Evolutionary conservation across 2,888 invertebrate genomes (phyloP), one percentile per base, ranked within the genome.

Genomic region (Lampropteryx suffumata): DNA sequence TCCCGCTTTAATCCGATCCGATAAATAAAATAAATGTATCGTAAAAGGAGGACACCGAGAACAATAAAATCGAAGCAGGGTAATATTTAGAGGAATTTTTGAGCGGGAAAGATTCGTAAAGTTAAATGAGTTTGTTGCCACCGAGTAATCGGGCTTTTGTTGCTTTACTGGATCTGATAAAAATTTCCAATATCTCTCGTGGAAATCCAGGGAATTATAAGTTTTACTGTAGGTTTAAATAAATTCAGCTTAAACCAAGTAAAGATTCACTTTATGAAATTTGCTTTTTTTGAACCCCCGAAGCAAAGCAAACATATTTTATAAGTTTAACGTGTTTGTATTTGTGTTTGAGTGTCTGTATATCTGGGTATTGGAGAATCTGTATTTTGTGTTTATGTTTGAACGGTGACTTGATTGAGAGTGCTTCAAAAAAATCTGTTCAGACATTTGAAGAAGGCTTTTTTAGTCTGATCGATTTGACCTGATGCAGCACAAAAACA

Each of bases 81-180:
- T 78, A 80, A 84, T 83, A 82, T 83, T 82, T 76, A 68, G 71
- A 71, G 71, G 68, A 67, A 81, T 84, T 83, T 84, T 84, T 82
- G 79, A 81, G 76, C 73, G 67, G 71, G 70, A 69, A 74, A 72
- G 76, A 76, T 79, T 79, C 81, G 80, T 76, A 79, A 88, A 88
- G 88, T 89, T 89, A 87, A 90, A 90, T 88, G 87, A 86, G 86
- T 87, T 87, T 84, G 80, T 80, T 83, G 80, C 73, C 78, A 79
- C 72, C 71, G 76, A 72, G 76, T 79, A 79, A 79, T 79, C 79
- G 72, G 65, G 73, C 72, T 72, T 81, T 80, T 81, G 81, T 84
- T 80, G 76, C 75, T 75, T 73, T 80, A 73, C 73, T 65, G 67
- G 68, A 86, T 87, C 84, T 71, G 86, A 86, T 86, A 82, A 82